Evolutionary conservation across 2,888 invertebrate species (phyloP).

Genomic region (Taenaris catops): DNA sequence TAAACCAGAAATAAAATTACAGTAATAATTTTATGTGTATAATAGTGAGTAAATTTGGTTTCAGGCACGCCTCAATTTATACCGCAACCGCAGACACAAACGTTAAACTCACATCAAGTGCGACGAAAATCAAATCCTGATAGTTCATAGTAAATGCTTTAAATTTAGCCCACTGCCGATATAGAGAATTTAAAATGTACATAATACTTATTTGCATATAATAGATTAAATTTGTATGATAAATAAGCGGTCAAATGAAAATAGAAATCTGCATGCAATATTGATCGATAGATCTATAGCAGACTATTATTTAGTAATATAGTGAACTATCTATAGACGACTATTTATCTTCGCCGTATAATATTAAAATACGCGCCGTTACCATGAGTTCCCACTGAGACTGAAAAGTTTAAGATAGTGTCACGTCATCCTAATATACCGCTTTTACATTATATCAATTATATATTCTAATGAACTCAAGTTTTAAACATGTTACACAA

Average conservation of each 20-base stretch:
- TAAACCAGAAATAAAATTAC: too few relatives aligned
- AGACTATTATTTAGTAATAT: conserved; percentile 10
- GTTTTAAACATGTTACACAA: conserved; percentile 29
- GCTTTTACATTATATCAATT: conserved; percentile 5
- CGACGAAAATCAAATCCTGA: conserved; percentile 74
- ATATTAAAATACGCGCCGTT: conserved; percentile 21
- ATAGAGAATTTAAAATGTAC: conserved; percentile 46
- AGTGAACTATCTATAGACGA: conserved; percentile 2
- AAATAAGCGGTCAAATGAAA: conserved; percentile 28
- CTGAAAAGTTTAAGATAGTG: conserved; percentile 21
- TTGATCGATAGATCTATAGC: conserved; percentile 28
- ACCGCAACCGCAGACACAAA: conserved; percentile 61
- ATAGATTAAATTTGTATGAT: conserved; percentile 42
- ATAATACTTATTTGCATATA: conserved; percentile 31
- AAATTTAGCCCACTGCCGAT: conserved; percentile 36
- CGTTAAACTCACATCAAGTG: conserved; percentile 62
- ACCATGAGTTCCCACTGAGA: conserved; percentile 28
- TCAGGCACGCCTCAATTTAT: conserved; percentile 66
- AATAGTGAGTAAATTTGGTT: conserved; percentile 27
- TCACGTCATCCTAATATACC: conserved; percentile 4
- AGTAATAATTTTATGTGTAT: too few relatives aligned
- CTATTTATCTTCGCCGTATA: conserved; percentile 7
- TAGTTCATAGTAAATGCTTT: conserved; percentile 60
- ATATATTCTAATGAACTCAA: conserved; percentile 8
- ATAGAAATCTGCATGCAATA: conserved; percentile 36